Percentiles rank a stretch among this genome's conserved stretches.
Conservation (phyloP, 2,888 invertebrate genomes). For the Aphidoletes aphidimyza region DNA sequence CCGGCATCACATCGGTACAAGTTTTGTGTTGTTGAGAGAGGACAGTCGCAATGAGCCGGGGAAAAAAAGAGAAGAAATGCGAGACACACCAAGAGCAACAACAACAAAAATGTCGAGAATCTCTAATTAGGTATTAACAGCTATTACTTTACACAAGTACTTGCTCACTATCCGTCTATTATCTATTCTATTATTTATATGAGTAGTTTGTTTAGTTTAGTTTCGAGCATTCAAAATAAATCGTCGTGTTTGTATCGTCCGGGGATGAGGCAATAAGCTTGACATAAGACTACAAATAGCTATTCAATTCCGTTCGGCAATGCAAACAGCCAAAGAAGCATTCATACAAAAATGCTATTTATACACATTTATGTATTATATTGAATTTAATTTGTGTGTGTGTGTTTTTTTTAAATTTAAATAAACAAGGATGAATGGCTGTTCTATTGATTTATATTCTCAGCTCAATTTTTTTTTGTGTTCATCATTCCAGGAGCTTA, state of each 20-base stretch:
- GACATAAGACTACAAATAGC: constrained; percentile 7
- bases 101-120: not conserved
- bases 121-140: constrained; percentile 38
- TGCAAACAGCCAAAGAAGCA: not conserved
- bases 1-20: not conserved
- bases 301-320: constrained; percentile 1
- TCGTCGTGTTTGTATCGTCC: not conserved
- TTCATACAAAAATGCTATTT: not conserved
- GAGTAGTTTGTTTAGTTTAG: constrained; percentile 28
- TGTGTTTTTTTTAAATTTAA: constrained; percentile 37
- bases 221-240: constrained; percentile 35
- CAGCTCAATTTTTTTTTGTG: not conserved
- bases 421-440: constrained; percentile 42
- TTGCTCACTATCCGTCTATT: constrained; percentile 32
- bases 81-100: not conserved
- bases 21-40: not conserved
- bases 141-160: constrained; percentile 51
- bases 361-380: constrained; percentile 31
- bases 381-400: constrained; percentile 48
- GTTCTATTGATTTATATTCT: constrained; percentile 16
- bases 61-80: not conserved
- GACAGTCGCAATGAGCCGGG: too few relatives aligned
- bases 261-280: not conserved
- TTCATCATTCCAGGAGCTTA: constrained; percentile 2
- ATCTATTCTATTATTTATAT: constrained; percentile 39